Evolutionary conservation across 92 coral and sea anemone genomes (phyloP).

Genomic region (Desmophyllum pertusum): DNA sequence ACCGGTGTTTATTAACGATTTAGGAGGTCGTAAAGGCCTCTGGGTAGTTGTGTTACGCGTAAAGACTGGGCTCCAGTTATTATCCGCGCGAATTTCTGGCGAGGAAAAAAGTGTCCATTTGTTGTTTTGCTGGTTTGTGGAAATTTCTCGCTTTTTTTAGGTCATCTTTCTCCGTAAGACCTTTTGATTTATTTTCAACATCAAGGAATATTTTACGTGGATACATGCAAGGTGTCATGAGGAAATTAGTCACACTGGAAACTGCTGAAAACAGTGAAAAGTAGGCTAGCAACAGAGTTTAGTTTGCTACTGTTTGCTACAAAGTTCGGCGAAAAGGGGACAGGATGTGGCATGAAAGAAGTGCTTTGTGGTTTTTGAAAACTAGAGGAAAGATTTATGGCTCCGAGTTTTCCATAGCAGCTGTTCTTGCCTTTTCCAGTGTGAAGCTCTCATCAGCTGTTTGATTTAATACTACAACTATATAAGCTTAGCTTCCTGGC

Average conservation of each 20-base stretch:
- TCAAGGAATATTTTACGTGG: too few species aligned
- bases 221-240: neutral
- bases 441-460: neutral
- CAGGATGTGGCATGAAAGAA: neutral
- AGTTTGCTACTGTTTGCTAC: neutral
- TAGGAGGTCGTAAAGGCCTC: neutral
- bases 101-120: neutral
- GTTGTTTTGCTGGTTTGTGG: neutral
- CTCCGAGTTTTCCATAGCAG: neutral
- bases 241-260: neutral
- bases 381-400: neutral
- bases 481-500: too few species aligned
- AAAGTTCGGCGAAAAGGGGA: neutral
- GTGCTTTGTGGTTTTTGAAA: neutral
- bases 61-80: slow-evolving; percentile 22
- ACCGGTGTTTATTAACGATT: neutral
- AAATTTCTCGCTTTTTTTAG: neutral
- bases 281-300: neutral
- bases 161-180: neutral
- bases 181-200: neutral
- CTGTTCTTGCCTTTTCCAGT: neutral
- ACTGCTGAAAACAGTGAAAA: neutral
- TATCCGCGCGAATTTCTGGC: slow-evolving; percentile 31
- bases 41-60: slow-evolving; percentile 3
- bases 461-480: too few species aligned